Evolutionary conservation across 2,797 vertebrate genomes (phyloP), one percentile per base, ranked within the genome.

Genomic region (Poecilia velifera): DNA sequence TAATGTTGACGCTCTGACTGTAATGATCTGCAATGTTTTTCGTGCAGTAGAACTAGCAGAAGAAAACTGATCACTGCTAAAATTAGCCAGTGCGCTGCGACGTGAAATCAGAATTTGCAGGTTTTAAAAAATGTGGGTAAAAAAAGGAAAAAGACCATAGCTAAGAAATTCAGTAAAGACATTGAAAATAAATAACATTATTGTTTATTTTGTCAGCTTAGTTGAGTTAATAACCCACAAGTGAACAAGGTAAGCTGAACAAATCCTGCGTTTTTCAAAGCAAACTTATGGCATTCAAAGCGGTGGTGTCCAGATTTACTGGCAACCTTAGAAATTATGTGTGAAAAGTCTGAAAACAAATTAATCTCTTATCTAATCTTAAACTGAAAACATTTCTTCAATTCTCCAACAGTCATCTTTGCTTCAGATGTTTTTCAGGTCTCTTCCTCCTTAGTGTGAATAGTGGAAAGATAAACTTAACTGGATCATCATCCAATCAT

Each of bases 21-120:
- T 78, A 81, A 81, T 78, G 51, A 82, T 82, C 72, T 75, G 86
- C 82, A 76, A 86, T 28, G 0, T 86, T 75, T 82, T n/a, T 79
- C 51, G 72, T 25, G 66, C 62, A 76, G 76, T 80, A 86, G 81
- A 84, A 88, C 85, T 81, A 86, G 77, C 64, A 73, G 57, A 74
- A 81, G 79, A 46, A 83, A 88, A 82, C 75, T 88, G 83, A 68
- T 82, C 82, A 81, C 66, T 74, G 74, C 72, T 68, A 71, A 53
- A 82, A 91, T 79, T 41, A 87, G 81, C 45, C 31, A 59, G 39
- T 45, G 75, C 34, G 75, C 70, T 39, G 46, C 73, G 72, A 86
- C 80, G 3, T 49, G 72, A 59, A 72, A 46, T 73, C 10, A 59
- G 45, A 72, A 12, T 83, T 78, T 77, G n/a, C 9, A 59, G 3